Conservation (phyloP, 2,113 vertebrate genomes). For the Pavo muticus region DNA sequence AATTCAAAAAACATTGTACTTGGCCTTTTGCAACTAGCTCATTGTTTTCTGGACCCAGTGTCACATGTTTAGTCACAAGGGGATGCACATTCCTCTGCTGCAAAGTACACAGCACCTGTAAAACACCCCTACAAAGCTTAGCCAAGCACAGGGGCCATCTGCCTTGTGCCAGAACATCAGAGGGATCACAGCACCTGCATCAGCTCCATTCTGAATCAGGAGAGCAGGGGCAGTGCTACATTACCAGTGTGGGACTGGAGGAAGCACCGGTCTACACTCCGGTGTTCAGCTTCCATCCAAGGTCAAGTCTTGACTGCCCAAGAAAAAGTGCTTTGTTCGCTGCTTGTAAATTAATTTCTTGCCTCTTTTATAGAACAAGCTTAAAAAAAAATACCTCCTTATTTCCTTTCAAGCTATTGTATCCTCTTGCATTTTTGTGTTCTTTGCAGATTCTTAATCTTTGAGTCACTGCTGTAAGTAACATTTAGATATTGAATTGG, state of each 20-base stretch:
- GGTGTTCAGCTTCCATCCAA: not conserved
- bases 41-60: not conserved
- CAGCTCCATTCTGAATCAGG: not conserved
- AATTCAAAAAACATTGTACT: rapidly evolving
- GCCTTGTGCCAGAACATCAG: not conserved
- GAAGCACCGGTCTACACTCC: not conserved
- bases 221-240: not conserved
- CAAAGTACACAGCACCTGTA: not conserved
- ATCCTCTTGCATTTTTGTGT: not conserved
- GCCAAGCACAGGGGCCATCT: not conserved
- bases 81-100: not conserved
- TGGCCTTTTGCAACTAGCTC: not conserved
- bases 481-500: not conserved
- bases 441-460: not conserved
- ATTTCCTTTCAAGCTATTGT: not conserved
- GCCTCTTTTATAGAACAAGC: rapidly evolving
- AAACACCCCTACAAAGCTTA: not conserved
- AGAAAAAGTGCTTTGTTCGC: not conserved
- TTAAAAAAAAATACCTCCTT: not conserved
- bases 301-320: not conserved
- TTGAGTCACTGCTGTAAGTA: not conserved
- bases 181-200: rapidly evolving
- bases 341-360: not conserved
- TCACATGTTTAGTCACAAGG: not conserved
- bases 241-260: not conserved